Percentiles rank a stretch among this genome's conserved stretches.
phyloP scores from a whole-genome alignment of 2,888 invertebrate genomes.

The Troides oblongomaculatus region DNA sequence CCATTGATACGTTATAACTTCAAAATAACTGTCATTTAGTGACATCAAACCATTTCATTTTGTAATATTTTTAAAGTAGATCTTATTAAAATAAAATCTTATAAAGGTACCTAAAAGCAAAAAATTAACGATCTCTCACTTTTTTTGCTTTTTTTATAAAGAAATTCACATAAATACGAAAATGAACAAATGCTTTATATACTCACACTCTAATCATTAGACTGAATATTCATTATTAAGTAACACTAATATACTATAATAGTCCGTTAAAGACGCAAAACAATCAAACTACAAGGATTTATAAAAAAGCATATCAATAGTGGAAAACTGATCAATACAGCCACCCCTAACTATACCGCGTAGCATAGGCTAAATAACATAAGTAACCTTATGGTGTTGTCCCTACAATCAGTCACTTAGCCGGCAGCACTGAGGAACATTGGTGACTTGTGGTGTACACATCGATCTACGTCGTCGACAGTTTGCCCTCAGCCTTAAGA shows the following conservation, averaged over 20 bases:
- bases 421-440: slow-evolving; percentile 35
- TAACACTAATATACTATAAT: no score
- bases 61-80: no score
- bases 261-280: no score
- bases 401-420: slow-evolving; percentile 61
- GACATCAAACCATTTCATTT: background rate
- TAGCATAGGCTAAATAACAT: slow-evolving; percentile 13
- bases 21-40: background rate
- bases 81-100: no score
- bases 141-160: no score
- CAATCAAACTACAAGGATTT: no score
- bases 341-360: background rate
- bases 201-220: no score
- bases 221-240: no score
- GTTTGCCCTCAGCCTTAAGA: slow-evolving; percentile 43
- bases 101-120: no score
- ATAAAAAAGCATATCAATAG: no score
- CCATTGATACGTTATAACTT: background rate
- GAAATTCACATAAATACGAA: no score
- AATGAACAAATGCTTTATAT: background rate
- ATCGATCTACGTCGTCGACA: slow-evolving; percentile 64
- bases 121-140: no score
- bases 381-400: slow-evolving; percentile 22
- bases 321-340: background rate
- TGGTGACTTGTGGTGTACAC: slow-evolving; percentile 49